Percentiles rank a stretch among this genome's conserved stretches.
Conservation (phyloP, 2,888 invertebrate species). For the Leistus spinibarbis region DNA sequence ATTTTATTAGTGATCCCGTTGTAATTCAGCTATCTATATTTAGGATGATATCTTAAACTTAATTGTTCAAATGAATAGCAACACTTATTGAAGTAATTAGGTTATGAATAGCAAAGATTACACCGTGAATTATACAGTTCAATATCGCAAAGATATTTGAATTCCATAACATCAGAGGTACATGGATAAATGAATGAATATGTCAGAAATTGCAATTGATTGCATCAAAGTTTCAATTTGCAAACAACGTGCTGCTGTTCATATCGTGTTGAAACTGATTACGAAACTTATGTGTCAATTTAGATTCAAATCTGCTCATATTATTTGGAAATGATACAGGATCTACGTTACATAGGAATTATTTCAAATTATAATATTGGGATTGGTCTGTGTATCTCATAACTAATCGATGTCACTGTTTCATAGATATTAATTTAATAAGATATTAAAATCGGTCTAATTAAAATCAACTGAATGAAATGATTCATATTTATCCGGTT, state of each 20-base stretch:
- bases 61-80: constrained; percentile 4
- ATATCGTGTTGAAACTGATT: background rate
- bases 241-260: background rate
- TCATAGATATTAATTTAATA: too few species aligned
- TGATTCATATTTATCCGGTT: too few species aligned
- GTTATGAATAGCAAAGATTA: background rate
- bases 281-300: background rate
- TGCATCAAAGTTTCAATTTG: background rate
- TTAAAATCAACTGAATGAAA: too few species aligned
- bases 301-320: background rate
- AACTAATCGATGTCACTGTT: too few species aligned
- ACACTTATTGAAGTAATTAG: background rate
- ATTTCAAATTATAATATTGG: too few species aligned
- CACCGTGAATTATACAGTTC: background rate
- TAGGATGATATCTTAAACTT: background rate
- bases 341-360: background rate
- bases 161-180: background rate
- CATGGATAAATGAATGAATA: background rate
- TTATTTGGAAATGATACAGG: background rate
- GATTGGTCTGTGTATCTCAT: too few species aligned
- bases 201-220: background rate
- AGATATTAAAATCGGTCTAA: too few species aligned
- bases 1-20: too few species aligned
- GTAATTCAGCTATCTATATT: background rate
- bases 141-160: background rate